Evolutionary conservation across 2,888 invertebrate genomes (phyloP).

Genomic region (Diarsia rubi): DNA sequence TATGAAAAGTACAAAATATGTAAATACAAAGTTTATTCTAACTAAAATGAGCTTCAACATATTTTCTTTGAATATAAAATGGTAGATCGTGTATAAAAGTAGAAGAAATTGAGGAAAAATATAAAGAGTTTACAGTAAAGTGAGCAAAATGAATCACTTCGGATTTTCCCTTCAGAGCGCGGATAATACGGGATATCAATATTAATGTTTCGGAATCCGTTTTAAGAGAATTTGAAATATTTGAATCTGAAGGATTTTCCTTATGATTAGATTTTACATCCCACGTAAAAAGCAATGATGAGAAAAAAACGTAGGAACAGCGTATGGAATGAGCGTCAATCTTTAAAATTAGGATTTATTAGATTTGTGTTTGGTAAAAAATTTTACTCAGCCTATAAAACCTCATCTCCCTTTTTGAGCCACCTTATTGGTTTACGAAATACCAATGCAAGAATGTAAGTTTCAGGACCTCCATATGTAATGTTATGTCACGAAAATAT

Average conservation of each 20-base stretch:
- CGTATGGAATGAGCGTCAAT: background rate
- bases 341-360: background rate
- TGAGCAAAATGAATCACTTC: constrained; percentile 32
- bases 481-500: background rate
- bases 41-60: constrained; percentile 41
- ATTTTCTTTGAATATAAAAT: constrained; percentile 34
- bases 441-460: background rate
- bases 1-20: constrained; percentile 28
- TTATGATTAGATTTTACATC: background rate
- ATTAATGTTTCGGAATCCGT: constrained; percentile 36
- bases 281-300: background rate
- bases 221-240: constrained; percentile 40
- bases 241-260: constrained; percentile 1
- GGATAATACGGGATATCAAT: constrained; percentile 43
- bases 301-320: no score
- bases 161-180: constrained; percentile 18
- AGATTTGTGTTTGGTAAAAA: no score
- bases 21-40: constrained; percentile 35
- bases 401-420: background rate
- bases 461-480: background rate
- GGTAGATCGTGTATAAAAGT: background rate
- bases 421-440: background rate
- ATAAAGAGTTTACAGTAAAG: constrained; percentile 17
- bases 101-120: constrained; percentile 24
- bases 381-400: no score